These are phyloP conservation scores for Lacanobia oleracea DNA, from an alignment of 2,888 invertebrate genomes.

Conservation along the genomic window DNA sequence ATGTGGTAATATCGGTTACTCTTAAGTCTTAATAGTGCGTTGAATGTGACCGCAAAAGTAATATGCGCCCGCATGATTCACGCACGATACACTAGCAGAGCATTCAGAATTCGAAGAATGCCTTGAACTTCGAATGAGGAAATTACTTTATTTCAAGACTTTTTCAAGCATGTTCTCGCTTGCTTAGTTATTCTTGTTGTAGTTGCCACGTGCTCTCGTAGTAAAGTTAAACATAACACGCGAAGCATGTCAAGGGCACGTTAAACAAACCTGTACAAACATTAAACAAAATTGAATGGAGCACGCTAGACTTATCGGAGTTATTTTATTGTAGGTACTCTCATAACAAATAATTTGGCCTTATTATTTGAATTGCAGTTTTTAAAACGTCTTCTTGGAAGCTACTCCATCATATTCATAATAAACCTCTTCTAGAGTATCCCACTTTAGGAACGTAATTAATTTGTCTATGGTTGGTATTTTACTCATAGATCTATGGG, in stretches of 20 bases:
- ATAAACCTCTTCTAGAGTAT: not conserved
- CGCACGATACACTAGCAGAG: not conserved
- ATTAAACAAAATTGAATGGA: not conserved
- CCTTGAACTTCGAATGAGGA: not conserved
- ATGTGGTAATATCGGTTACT: constrained; percentile 22
- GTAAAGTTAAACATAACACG: constrained; percentile 29
- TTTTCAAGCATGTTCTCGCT: not conserved
- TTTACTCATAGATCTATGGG: not conserved
- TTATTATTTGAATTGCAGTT: not conserved
- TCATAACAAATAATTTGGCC: not conserved
- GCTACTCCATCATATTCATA: too few relatives aligned
- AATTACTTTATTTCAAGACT: not conserved
- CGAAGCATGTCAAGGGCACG: constrained; percentile 27
- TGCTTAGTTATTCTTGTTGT: not conserved
- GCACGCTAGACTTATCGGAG: constrained; percentile 18
- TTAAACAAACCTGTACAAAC: constrained; percentile 32
- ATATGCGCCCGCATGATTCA: not conserved
- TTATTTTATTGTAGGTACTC: not conserved
- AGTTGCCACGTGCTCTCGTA: not conserved
- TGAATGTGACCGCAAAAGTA: constrained; percentile 16
- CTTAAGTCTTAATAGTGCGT: constrained; percentile 23
- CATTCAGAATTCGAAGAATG: not conserved
- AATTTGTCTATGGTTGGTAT: not conserved
- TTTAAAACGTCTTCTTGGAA: too few relatives aligned
- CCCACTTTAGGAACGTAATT: not conserved